A percentile compares a stretch with the other conserved stretches of the same genome.
Evolutionary conservation across 2,888 invertebrate species (phyloP).

Genomic region (Leucophenga maculata): DNA sequence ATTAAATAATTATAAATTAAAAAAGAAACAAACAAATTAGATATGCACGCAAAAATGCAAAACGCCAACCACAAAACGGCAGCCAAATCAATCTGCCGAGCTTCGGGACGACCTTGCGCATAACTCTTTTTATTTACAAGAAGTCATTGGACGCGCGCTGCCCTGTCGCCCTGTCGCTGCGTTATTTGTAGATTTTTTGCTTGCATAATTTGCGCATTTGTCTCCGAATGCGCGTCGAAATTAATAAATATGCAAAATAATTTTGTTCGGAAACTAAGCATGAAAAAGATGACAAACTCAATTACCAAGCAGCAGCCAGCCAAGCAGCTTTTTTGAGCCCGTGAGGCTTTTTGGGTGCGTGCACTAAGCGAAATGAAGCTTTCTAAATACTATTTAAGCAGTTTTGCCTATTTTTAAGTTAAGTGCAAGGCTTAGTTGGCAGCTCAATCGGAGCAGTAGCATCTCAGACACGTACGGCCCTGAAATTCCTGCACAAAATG

Average conservation of each 20-base stretch:
- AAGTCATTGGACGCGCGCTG: conserved; percentile 1
- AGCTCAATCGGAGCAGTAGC: background rate
- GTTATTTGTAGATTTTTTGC: background rate
- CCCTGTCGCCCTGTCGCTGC: no score
- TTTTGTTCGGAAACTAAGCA: background rate
- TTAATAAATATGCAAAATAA: conserved; percentile 15
- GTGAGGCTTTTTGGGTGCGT: background rate
- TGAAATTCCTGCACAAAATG: conserved; percentile 19
- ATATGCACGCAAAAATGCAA: conserved; percentile 1
- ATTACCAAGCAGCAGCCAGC: background rate
- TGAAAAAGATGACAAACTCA: background rate
- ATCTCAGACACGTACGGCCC: conserved; percentile 18
- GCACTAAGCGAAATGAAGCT: background rate
- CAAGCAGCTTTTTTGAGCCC: background rate
- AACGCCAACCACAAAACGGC: background rate
- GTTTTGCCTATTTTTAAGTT: no score
- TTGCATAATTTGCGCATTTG: no score
- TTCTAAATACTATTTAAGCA: no score
- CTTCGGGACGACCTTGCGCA: conserved; percentile 7
- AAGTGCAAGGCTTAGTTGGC: background rate
- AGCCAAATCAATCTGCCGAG: no score
- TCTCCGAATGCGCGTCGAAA: background rate
- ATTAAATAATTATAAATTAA: background rate
- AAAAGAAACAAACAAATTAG: background rate
- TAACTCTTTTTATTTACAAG: conserved; percentile 9